Evolutionary conservation across 2,888 invertebrate species (phyloP).

Genomic region (Ochlodes sylvanus): DNA sequence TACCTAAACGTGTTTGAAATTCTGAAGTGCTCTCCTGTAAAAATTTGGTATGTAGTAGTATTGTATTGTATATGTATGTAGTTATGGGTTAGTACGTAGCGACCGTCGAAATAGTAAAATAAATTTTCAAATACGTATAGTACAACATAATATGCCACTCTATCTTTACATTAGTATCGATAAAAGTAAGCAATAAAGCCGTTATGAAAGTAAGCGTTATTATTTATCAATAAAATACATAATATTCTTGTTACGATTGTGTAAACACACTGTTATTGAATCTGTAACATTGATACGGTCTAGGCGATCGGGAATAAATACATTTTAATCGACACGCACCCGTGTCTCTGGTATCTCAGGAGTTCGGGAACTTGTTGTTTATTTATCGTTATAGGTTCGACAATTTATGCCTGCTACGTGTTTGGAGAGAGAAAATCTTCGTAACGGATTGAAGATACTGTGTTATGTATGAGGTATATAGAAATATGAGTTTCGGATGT

Average conservation of each 20-base stretch:
- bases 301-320: slow-evolving; percentile 9
- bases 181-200: too few species aligned
- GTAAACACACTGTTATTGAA: slow-evolving; percentile 17
- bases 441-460: not conserved
- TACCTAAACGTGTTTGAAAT: too few species aligned
- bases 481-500: not conserved
- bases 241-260: not conserved
- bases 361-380: slow-evolving; percentile 18
- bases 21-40: too few species aligned
- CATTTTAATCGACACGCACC: slow-evolving; percentile 1
- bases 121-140: too few species aligned
- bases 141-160: too few species aligned
- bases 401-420: slow-evolving; percentile 25
- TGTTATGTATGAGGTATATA: not conserved
- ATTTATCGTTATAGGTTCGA: slow-evolving; percentile 29
- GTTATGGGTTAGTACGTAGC: too few species aligned
- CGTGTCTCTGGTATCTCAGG: slow-evolving; percentile 16
- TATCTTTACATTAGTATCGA: too few species aligned
- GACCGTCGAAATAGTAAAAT: too few species aligned
- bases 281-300: slow-evolving; percentile 20
- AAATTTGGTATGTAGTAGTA: too few species aligned
- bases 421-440: slow-evolving; percentile 11
- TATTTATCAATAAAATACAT: too few species aligned
- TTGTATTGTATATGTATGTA: too few species aligned
- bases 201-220: too few species aligned